Evolutionary conservation across 2,888 invertebrate genomes (phyloP), one percentile per base, ranked within the genome.

Genomic region (Allacma fusca): DNA sequence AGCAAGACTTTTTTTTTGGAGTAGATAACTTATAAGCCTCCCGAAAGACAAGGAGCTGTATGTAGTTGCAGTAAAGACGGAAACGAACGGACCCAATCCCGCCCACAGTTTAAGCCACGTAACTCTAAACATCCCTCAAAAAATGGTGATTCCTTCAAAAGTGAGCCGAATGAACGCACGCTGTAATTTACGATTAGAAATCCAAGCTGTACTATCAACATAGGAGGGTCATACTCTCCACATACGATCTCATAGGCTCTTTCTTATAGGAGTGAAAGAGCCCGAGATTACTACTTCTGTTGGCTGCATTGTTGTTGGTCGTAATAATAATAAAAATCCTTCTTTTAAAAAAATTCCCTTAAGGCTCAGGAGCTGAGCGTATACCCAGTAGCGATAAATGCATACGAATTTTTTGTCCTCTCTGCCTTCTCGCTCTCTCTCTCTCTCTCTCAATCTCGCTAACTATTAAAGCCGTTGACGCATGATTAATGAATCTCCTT

Each of bases 401-500:
- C 57, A 44, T 69, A 44, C 59, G 50, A 59, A 64, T 64, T 62
- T 62, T 70, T 70, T 44, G 24, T 24, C 50, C 2, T 21, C 59
- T 57, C 57, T 72, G 19, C 34, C 23, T 34, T 23, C 23, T 1
- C 26, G 26, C 59, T 9, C 24, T 19, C 28, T 34, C 13, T 12
- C 29, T 28, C 62, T 24, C 23, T 21, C 28, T 12, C 23, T 62
- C 62, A 29, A 29, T 67, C 34, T 34, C 29, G 19, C 29, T 67
- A 69, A 24, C 62, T 29, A 72, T 72, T 64, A 64, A 74, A 74
- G 67, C 68, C 68, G 76, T 76, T 70, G 76, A 76, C 76, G 69
- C 70, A 69, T 76, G 76, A 76, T 76, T 76, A 76, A 76, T 76
- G 76, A 76, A 76, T 76, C 70, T 70, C 59, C 59, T 68, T 65